Conservation (phyloP, 2,797 vertebrate species). For the Acrocephalus scirpaceus region DNA sequence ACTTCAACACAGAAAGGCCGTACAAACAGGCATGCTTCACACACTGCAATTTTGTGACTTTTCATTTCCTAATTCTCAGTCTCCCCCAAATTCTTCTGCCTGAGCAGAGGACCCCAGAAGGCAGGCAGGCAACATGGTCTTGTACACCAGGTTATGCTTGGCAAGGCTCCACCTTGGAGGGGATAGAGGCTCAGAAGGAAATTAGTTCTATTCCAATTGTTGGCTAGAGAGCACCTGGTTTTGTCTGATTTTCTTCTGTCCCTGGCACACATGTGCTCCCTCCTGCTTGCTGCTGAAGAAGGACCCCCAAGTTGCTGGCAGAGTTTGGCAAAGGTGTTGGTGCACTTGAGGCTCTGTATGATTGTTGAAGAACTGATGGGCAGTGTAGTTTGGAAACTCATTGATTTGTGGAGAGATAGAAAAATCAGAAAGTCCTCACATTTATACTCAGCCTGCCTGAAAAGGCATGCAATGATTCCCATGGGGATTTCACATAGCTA, state of each 20-base stretch:
- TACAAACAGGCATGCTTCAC: neutral
- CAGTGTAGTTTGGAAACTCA: neutral
- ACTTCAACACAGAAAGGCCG: neutral
- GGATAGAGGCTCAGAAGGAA: accelerated
- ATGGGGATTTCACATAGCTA: neutral
- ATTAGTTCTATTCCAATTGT: neutral
- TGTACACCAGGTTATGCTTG: neutral
- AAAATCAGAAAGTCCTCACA: neutral
- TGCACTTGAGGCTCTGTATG: neutral
- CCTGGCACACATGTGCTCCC: neutral
- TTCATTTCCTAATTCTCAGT: neutral
- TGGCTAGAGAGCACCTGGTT: neutral
- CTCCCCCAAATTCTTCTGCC: neutral
- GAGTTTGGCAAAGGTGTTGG: neutral
- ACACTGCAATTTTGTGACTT: neutral
- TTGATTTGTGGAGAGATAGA: neutral
- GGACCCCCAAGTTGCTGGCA: neutral
- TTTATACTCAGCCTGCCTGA: neutral
- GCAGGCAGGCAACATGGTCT: neutral
- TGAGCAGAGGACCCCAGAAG: neutral
- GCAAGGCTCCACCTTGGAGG: neutral
- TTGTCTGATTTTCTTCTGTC: neutral
- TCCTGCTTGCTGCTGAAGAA: neutral
- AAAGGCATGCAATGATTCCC: neutral
- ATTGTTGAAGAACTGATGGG: neutral